Conservation (phyloP, 2,797 vertebrate species). For the Intellagama lesueurii region DNA sequence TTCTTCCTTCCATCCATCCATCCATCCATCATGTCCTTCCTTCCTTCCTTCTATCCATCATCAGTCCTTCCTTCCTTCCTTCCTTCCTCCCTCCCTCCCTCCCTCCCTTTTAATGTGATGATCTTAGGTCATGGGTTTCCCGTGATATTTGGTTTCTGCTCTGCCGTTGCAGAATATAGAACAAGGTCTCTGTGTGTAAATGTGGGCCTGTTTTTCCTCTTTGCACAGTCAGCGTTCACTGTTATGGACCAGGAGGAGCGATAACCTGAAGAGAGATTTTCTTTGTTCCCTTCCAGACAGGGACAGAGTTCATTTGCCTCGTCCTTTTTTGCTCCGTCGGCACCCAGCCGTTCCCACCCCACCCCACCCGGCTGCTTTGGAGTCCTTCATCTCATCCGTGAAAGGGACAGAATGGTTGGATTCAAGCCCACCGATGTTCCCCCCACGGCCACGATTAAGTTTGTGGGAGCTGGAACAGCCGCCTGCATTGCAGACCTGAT, state of each 20-base stretch:
- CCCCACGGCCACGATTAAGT: conserved; percentile 87
- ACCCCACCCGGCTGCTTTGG: background rate
- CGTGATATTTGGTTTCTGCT: too few species aligned
- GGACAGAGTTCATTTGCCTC: conserved; percentile 76
- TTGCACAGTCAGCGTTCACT: background rate
- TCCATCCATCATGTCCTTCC: too few species aligned
- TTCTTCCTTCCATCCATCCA: background rate
- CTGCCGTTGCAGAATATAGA: background rate
- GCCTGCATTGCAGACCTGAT: conserved; percentile 90
- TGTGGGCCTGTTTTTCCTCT: rapidly evolving
- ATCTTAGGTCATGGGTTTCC: too few species aligned
- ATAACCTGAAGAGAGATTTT: background rate
- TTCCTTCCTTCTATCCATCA: too few species aligned
- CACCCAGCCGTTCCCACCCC: background rate
- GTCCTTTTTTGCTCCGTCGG: conserved; percentile 68
- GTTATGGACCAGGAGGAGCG: rapidly evolving
- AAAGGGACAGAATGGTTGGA: conserved; percentile 82
- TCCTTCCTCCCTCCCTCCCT: background rate
- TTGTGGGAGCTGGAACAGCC: conserved; percentile 88
- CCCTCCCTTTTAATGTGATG: too few species aligned
- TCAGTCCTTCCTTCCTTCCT: background rate
- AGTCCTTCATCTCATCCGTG: conserved; percentile 15
- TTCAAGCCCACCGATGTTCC: conserved; percentile 86
- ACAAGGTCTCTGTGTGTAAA: background rate
- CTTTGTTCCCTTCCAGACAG: conserved; percentile 69